phyloP scores from a whole-genome alignment of 2,797 vertebrate genomes.

The Microchirus variegatus region DNA sequence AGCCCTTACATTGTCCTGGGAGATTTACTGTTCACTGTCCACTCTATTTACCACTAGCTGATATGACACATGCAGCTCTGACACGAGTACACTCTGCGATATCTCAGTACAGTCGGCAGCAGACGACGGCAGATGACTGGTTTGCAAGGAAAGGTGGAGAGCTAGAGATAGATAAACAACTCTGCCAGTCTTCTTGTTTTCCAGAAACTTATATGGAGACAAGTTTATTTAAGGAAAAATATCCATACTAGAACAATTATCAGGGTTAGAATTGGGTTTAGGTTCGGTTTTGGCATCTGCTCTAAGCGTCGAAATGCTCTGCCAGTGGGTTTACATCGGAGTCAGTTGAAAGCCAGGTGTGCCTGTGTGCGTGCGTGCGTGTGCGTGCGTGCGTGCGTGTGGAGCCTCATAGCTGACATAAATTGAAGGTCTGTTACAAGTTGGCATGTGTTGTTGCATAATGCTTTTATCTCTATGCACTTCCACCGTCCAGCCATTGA shows the following conservation, averaged over 20 bases:
- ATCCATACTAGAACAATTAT: no score
- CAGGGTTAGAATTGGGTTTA: no score
- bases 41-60: conserved; percentile 45
- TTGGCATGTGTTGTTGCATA: conserved; percentile 54
- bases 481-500: conserved; percentile 54
- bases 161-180: conserved; percentile 14
- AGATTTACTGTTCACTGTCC: conserved; percentile 36
- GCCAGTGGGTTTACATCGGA: no score
- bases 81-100: conserved; percentile 39
- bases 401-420: conserved; percentile 21
- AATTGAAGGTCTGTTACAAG: conserved; percentile 35
- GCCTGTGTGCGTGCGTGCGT: background rate
- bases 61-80: conserved; percentile 44
- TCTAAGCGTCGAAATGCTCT: no score
- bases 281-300: no score
- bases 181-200: conserved; percentile 2
- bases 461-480: conserved; percentile 61
- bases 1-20: conserved; percentile 11
- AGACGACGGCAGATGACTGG: conserved; percentile 7
- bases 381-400: conserved; percentile 8
- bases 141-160: conserved; percentile 27
- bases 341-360: background rate
- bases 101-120: conserved; percentile 21
- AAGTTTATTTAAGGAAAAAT: background rate
- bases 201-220: background rate